Evolutionary conservation across 1,140 invertebrate species (phyloP), one percentile per base, ranked within the genome.

Genomic region (Caerostris extrusa): DNA sequence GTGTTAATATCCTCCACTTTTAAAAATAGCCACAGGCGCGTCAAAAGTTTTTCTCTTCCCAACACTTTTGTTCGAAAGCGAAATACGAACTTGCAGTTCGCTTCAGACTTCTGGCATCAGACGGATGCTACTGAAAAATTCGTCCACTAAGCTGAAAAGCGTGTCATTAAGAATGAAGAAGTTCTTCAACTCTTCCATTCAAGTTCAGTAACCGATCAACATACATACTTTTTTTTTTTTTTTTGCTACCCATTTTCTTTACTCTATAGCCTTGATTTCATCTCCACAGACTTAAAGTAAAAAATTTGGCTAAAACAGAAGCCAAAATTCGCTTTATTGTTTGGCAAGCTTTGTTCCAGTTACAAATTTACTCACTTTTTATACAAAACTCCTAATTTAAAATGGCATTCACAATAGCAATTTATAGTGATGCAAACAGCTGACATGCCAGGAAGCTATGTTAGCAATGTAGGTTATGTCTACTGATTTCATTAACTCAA

Each of bases 191-290:
- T 6, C 34, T 34, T 34, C n/a, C 61, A n/a, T 50, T 57, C 55
- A 85, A 58, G 82, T 85, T 85, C 82, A 58, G 3, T 85, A 85
- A 85, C 82, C 82, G 82, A 77, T 12, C 71, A 50, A 77, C 34
- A 34, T 5, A 50, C 14, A 50, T 50, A 5, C 8, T 77, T 77
- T 77, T 71, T 34, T 71, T 1, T 53, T 69, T 34, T 34, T 34
- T 34, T 34, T 34, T 34, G 34, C 34, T 34, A 34, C 34, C 34
- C 34, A 0, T 17, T 64, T 69, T 69, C 19, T 77, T 53, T 53
- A 50, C 53, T 77, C 8, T 10, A 50, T 50, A 77, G 34, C 71
- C 71, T 77, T 53, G 71, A 77, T 50, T 50, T 50, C 50, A 12
- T 10, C 19, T 77, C 50, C 71, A 5, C 19, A 50, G 71, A 8